phyloP scores from a whole-genome alignment of 2,113 vertebrate species.

The Elanus axillaris region DNA sequence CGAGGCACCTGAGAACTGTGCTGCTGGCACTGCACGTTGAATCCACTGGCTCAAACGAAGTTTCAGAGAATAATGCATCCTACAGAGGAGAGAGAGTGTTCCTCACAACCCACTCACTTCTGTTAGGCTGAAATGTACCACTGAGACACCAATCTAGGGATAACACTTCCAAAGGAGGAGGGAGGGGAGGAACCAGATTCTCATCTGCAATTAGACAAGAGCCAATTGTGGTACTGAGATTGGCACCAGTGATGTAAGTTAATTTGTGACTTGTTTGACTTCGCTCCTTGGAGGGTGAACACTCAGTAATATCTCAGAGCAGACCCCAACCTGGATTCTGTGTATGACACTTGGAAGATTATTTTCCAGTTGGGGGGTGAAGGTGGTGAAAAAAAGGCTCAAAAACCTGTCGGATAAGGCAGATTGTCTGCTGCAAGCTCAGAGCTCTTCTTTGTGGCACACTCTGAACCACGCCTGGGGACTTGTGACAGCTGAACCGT shows the following conservation, averaged over 20 bases:
- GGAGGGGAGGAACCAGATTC: neutral
- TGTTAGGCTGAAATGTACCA: constrained; percentile 15
- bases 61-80: constrained; percentile 17
- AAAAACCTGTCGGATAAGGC: neutral
- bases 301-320: neutral
- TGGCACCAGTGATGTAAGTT: neutral
- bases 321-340: neutral
- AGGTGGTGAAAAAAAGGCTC: neutral
- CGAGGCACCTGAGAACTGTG: neutral
- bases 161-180: neutral
- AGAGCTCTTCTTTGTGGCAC: neutral
- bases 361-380: neutral
- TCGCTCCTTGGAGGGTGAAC: accelerated
- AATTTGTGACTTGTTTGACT: neutral
- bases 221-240: neutral
- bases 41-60: neutral
- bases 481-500: accelerated
- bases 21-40: neutral
- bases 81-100: constrained; percentile 27
- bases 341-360: neutral
- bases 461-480: neutral
- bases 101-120: constrained; percentile 53
- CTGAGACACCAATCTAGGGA: neutral
- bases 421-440: neutral
- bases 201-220: constrained; percentile 17